Conservation (phyloP, 1,140 invertebrate species). For the Planococcus citri region DNA sequence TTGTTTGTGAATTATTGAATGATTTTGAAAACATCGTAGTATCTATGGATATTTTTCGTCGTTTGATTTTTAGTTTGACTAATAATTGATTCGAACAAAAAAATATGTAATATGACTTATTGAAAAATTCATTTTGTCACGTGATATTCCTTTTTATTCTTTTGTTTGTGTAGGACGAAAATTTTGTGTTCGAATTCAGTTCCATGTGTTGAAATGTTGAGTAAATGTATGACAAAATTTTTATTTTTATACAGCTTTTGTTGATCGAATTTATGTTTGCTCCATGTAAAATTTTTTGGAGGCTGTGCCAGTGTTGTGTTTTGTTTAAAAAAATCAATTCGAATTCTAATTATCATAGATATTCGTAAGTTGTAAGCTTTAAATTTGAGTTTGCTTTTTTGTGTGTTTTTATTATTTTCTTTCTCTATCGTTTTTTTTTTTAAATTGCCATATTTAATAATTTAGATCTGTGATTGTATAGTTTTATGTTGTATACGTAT, state of each 20-base stretch:
- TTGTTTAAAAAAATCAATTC: constrained; percentile 14
- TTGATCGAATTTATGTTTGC: constrained; percentile 10
- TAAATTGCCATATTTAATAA: constrained; percentile 9
- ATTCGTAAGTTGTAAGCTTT: constrained; percentile 8
- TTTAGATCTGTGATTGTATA: constrained; percentile 12
- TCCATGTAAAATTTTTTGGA: constrained; percentile 16
- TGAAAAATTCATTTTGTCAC: no score
- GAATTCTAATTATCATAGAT: not conserved
- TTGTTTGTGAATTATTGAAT: no score
- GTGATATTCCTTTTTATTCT: no score
- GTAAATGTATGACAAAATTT: not conserved
- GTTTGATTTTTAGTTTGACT: no score
- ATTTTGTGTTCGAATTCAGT: not conserved
- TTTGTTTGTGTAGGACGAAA: not conserved
- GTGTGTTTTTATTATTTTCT: not conserved
- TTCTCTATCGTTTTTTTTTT: no score
- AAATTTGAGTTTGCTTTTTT: not conserved
- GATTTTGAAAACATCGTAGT: no score
- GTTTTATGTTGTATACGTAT: constrained; percentile 17
- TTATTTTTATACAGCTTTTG: constrained; percentile 2
- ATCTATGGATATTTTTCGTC: no score
- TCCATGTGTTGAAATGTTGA: not conserved
- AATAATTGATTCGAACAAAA: no score
- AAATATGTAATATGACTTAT: no score
- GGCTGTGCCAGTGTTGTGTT: constrained; percentile 19